These are phyloP conservation scores for Platichthys stellatus DNA, from an alignment of 2,113 vertebrate genomes.

Conservation along the genomic window DNA sequence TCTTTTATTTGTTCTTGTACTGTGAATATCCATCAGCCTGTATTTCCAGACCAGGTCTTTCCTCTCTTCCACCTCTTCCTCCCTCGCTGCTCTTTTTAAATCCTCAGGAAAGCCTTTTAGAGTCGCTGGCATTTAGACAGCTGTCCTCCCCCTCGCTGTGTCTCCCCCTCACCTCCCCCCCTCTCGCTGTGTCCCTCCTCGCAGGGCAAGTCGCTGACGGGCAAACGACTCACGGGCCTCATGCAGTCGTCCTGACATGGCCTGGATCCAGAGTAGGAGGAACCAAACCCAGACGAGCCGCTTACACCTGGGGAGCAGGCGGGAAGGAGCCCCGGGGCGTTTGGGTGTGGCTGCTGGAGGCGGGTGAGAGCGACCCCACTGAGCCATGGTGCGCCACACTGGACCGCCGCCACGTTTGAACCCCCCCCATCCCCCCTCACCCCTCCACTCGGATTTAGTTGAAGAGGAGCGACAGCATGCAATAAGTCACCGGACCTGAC, in stretches of 20 bases:
- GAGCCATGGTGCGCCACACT: conserved; percentile 15
- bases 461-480: conserved; percentile 76
- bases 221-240: conserved; percentile 97
- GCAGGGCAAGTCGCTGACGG: conserved; percentile 96
- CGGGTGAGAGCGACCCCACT: conserved; percentile 10
- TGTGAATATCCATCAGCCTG: not conserved
- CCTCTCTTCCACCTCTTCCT: not conserved
- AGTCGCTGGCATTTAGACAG: not conserved
- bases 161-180: not conserved
- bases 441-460: conserved; percentile 28
- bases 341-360: conserved; percentile 41
- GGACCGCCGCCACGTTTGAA: conserved; percentile 37
- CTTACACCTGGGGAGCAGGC: conserved; percentile 35
- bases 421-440: not conserved
- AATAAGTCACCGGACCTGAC: conserved; percentile 79
- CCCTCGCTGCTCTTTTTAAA: not conserved
- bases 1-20: not conserved
- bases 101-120: conserved; percentile 33
- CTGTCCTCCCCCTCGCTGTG: not conserved
- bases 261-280: conserved; percentile 50
- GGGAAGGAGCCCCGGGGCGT: conserved; percentile 36
- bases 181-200: conserved; percentile 25
- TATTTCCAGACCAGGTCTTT: not conserved
- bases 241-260: conserved; percentile 97
- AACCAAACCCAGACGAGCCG: conserved; percentile 48